phyloP scores from a whole-genome alignment of 2,797 vertebrate genomes.

The Typhlichthys subterraneus region DNA sequence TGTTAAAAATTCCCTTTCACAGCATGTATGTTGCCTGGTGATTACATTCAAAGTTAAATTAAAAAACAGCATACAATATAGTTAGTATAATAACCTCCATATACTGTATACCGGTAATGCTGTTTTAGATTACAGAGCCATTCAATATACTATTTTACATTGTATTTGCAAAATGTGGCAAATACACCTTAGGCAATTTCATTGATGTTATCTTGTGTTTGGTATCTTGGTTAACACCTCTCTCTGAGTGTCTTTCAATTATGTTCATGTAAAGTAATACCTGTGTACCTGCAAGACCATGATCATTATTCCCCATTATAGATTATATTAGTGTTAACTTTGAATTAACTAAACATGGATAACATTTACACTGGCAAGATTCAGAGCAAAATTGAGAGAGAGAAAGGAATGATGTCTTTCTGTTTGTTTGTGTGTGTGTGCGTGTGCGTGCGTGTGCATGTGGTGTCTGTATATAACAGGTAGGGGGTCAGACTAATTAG shows the following conservation, averaged over 20 bases:
- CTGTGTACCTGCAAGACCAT: not conserved
- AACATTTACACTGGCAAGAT: constrained; percentile 26
- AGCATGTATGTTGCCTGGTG: not conserved
- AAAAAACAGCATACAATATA: too few species aligned
- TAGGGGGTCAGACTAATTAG: constrained; percentile 47
- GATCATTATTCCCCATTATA: too few species aligned
- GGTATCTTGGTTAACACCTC: not conserved
- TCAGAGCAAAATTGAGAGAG: constrained; percentile 8
- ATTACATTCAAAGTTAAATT: too few species aligned
- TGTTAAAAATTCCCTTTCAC: not conserved
- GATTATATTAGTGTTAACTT: not conserved
- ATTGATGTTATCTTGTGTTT: not conserved
- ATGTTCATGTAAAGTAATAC: not conserved
- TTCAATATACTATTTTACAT: too few species aligned
- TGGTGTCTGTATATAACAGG: not conserved
- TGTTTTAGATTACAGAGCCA: too few species aligned
- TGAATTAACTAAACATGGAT: constrained; percentile 13
- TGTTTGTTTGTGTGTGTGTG: too few species aligned
- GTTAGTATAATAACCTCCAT: too few species aligned
- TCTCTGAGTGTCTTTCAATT: not conserved
- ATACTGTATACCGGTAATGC: too few species aligned
- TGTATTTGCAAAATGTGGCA: too few species aligned
- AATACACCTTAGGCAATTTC: too few species aligned
- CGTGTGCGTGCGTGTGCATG: too few species aligned
- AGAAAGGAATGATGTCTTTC: constrained; percentile 14